Base-by-base conservation (phyloP, 1,140 invertebrate species). In the Drosophila nebulosa region DNA sequence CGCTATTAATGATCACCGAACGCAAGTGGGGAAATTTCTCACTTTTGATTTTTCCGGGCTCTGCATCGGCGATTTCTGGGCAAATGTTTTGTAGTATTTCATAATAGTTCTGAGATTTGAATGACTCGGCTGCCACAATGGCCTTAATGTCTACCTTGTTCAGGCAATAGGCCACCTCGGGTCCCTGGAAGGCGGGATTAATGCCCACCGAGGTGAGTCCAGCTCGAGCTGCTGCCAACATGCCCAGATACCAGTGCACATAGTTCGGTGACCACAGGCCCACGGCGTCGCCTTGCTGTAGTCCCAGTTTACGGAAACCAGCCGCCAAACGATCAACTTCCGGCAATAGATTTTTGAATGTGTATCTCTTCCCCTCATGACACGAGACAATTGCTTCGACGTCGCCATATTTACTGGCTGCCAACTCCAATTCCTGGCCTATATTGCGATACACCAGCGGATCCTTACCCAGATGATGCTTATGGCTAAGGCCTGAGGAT, bases 211-310 rank as follows among this genome's bases (percentile, higher is more conserved):
- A 91, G 64, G 98, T 94, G 0, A 98, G 91, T 0, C 98, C 98
- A 9, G 95, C 94, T 72, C 97, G 95, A 0, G 95, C 94, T 3
- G 96, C 95, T 0, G 95, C 98, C 70, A 97, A 92, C 77, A 96
- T 93, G 0, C 94, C 93, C 0, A 98, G 79, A 3, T 96, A 92
- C 97, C 98, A 99, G 80, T 97, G 95, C 4, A 95, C 85, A 22
- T 93, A 93, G 92, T 99, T 99, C 0, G 97, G 97, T 0, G 95
- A 95, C 96, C 97, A 99, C 10, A 99, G 93, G 0, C 96, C 98
- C 2, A 99, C 77, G 5, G 96, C 91, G 84, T 99, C 98, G 0
- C 97, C 97, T 55, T 92, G 93, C 65, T 95, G 86, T 9, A 99
- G 89, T 0, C 97, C 97, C 9, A 98, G 83, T 22, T 94, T 93